Percentiles rank a stretch among this genome's conserved stretches.
These are phyloP conservation scores for Alitta virens DNA, from an alignment of 2,888 invertebrate species.

Conservation along the genomic window DNA sequence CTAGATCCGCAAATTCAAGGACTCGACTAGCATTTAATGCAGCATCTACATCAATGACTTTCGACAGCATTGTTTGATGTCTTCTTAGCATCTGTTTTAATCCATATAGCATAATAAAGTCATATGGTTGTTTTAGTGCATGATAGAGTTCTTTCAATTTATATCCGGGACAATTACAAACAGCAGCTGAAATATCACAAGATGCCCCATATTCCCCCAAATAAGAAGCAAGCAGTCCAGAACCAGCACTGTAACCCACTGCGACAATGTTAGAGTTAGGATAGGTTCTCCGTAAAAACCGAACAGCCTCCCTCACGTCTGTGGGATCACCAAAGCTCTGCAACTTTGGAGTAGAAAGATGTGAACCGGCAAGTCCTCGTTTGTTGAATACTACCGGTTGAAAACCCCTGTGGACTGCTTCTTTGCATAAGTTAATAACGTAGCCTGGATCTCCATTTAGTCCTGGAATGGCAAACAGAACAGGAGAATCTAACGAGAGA, in stretches of 20 bases:
- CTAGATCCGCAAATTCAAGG: slow-evolving; percentile 37
- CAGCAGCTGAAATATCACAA: slow-evolving; percentile 38
- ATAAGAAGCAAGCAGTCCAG: slow-evolving; percentile 42
- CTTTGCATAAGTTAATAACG: slow-evolving; percentile 32
- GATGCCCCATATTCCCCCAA: slow-evolving; percentile 48
- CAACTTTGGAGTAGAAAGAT: slow-evolving; percentile 42
- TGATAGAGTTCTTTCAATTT: slow-evolving; percentile 28
- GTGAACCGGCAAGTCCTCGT: slow-evolving; percentile 40
- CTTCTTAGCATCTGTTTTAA: slow-evolving; percentile 35
- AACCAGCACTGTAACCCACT: slow-evolving; percentile 42
- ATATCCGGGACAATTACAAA: slow-evolving; percentile 45
- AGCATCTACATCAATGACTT: slow-evolving; percentile 34
- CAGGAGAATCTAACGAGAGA: slow-evolving; percentile 29
- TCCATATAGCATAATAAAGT: slow-evolving; percentile 33
- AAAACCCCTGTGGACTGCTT: slow-evolving; percentile 37
- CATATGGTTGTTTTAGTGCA: slow-evolving; percentile 36
- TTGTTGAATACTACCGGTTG: slow-evolving; percentile 45
- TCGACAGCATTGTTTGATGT: slow-evolving; percentile 36
- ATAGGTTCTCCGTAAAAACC: slow-evolving; percentile 36
- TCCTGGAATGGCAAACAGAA: slow-evolving; percentile 42
- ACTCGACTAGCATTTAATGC: slow-evolving; percentile 37
- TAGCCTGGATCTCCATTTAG: slow-evolving; percentile 35
- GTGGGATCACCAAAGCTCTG: slow-evolving; percentile 43
- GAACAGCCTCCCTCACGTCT: slow-evolving; percentile 43
- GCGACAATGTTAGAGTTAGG: slow-evolving; percentile 37